These are phyloP conservation scores for Drosophila kanapiae DNA, from an alignment of 1,140 invertebrate species.

Conservation along the genomic window DNA sequence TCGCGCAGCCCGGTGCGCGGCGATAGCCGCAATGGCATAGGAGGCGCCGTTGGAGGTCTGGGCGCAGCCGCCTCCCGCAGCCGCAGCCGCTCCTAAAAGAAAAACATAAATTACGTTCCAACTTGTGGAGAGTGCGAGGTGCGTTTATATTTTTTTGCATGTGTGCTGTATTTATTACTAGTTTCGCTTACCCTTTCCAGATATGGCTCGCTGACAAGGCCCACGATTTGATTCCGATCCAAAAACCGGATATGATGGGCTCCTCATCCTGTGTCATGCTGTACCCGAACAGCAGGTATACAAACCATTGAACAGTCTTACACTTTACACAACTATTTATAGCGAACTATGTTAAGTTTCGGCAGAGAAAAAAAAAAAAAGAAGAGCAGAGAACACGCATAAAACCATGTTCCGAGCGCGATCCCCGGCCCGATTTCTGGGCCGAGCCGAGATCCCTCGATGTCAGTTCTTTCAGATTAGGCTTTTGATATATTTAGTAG, in stretches of 20 bases:
- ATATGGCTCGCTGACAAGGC: constrained; percentile 51
- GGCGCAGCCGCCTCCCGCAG: constrained; percentile 66
- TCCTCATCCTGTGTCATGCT: constrained; percentile 64
- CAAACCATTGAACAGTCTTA: constrained; percentile 69
- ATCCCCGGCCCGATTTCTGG: neutral
- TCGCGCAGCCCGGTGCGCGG: constrained; percentile 78
- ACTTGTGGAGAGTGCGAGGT: constrained; percentile 52
- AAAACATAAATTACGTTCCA: constrained; percentile 58
- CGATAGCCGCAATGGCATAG: constrained; percentile 77
- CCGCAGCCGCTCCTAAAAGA: constrained; percentile 74
- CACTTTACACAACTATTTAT: constrained; percentile 68
- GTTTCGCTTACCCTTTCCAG: constrained; percentile 14
- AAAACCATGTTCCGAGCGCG: constrained; percentile 31
- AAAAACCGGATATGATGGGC: constrained; percentile 24
- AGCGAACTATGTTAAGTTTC: constrained; percentile 78
- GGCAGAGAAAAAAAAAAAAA: constrained; percentile 40
- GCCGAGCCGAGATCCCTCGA: constrained; percentile 14
- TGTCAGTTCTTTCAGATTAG: constrained; percentile 40
- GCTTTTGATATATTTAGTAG: constrained; percentile 49
- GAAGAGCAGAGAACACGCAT: constrained; percentile 46
- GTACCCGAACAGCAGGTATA: constrained; percentile 82
- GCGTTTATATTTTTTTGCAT: neutral
- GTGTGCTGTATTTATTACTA: neutral
- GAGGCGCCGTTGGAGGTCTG: constrained; percentile 17
- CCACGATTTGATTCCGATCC: constrained; percentile 10